Percentiles rank a stretch among this genome's conserved stretches.
These are phyloP conservation scores for Hippocampus comes DNA, from an alignment of 2,113 vertebrate genomes.

Conservation along the genomic window DNA sequence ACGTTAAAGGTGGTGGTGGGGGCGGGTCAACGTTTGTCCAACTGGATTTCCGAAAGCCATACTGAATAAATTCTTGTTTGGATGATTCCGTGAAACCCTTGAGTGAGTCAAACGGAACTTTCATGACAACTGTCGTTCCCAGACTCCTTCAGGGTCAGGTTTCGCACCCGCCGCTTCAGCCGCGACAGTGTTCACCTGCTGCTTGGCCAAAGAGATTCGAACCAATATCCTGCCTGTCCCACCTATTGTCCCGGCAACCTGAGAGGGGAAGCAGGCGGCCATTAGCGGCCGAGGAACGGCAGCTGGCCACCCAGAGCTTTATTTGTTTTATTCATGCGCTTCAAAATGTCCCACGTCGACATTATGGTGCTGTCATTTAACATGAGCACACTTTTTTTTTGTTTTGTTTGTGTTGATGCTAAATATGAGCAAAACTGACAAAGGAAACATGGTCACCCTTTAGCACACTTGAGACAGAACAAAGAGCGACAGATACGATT, in stretches of 20 bases:
- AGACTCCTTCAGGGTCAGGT: slow-evolving; percentile 45
- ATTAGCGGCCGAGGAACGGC: slow-evolving; percentile 34
- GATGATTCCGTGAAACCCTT: not conserved
- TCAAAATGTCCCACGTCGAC: not conserved
- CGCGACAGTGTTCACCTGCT: slow-evolving; percentile 38
- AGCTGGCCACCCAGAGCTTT: slow-evolving; percentile 12
- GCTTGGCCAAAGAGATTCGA: slow-evolving; percentile 48
- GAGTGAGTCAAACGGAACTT: slow-evolving; percentile 4
- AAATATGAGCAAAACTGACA: no score
- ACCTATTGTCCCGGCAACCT: slow-evolving; percentile 54
- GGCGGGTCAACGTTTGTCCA: not conserved
- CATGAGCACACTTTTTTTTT: not conserved
- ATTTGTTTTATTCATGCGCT: not conserved
- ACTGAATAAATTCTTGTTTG: slow-evolving; percentile 31
- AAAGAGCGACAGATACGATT: no score
- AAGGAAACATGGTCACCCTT: no score
- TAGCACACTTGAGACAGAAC: no score
- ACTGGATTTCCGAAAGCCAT: slow-evolving; percentile 28
- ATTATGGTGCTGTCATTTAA: not conserved
- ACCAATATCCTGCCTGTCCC: slow-evolving; percentile 49
- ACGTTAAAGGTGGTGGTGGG: not conserved
- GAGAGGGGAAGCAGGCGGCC: slow-evolving; percentile 39
- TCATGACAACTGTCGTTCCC: slow-evolving; percentile 29
- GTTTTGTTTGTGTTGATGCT: no score
- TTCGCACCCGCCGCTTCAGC: slow-evolving; percentile 42